Conservation (phyloP, 2,888 invertebrate species). For the Sceliomorpha sp. region DNA sequence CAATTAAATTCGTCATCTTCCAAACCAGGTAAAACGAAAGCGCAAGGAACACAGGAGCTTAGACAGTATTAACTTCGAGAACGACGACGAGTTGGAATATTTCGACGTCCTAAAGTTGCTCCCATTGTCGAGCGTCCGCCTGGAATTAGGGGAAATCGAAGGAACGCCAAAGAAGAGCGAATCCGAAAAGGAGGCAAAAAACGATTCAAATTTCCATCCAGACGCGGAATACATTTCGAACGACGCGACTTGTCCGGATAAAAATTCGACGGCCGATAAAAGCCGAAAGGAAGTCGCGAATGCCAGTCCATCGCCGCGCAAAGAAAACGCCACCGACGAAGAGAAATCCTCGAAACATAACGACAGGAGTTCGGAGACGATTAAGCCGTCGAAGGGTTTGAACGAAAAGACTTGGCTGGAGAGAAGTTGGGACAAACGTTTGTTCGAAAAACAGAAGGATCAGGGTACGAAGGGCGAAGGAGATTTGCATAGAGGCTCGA, state of each 20-base stretch:
- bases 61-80: constrained; percentile 76
- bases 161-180: constrained; percentile 2
- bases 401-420: constrained; percentile 21
- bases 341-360: constrained; percentile 65
- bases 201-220: constrained; percentile 4
- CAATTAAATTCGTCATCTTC: too few species aligned
- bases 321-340: constrained; percentile 62
- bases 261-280: not conserved
- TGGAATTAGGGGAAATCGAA: constrained; percentile 62
- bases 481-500: not conserved
- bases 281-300: not conserved
- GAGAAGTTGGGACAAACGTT: not conserved
- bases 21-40: constrained; percentile 78
- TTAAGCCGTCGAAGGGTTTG: constrained; percentile 24
- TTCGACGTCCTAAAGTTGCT: constrained; percentile 76
- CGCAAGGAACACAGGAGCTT: constrained; percentile 77
- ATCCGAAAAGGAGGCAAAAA: constrained; percentile 5
- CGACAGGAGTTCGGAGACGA: constrained; percentile 11
- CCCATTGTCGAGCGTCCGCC: constrained; percentile 75
- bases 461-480: constrained; percentile 24
- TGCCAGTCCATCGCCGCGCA: constrained; percentile 35
- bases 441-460: constrained; percentile 13
- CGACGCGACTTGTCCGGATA: constrained; percentile 1
- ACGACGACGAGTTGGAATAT: constrained; percentile 76
- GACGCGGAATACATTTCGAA: not conserved